These are phyloP conservation scores for Cyclina sinensis DNA, from an alignment of 1,140 invertebrate genomes.

Conservation along the genomic window DNA sequence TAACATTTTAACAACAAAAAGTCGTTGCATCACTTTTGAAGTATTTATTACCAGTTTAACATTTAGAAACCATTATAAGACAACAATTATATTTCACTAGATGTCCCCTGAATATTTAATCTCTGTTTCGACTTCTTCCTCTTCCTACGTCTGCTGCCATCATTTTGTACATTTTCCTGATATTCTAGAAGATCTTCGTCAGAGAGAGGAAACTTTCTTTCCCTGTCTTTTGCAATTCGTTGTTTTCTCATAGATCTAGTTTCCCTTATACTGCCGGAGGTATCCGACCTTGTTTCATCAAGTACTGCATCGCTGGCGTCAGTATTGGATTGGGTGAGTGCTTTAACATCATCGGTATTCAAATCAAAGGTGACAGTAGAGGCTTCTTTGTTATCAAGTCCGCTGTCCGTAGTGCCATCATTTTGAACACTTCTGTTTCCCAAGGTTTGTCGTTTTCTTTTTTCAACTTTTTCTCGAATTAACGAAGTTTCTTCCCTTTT, in stretches of 20 bases:
- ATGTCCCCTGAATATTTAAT: background rate
- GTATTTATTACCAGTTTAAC: no score
- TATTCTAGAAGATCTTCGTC: conserved; percentile 38
- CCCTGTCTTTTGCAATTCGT: conserved; percentile 38
- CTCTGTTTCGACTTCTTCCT: conserved; percentile 30
- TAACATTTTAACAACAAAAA: no score
- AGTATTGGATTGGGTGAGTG: background rate
- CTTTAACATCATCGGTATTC: no score
- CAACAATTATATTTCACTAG: no score
- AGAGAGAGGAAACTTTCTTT: conserved; percentile 39
- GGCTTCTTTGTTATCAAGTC: background rate
- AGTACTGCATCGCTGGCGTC: background rate
- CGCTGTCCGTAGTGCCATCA: background rate
- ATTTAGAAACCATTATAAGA: no score
- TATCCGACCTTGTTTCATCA: conserved; percentile 42
- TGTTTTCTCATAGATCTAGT: background rate
- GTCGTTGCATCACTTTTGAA: no score
- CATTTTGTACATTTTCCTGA: background rate
- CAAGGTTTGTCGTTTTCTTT: background rate
- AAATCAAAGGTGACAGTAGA: background rate
- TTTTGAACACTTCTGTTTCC: background rate
- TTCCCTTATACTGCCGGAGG: conserved; percentile 28
- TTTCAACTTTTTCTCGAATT: conserved; percentile 32
- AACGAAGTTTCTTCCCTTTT: conserved; percentile 24
- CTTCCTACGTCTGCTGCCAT: background rate